A percentile compares a stretch with the other conserved stretches of the same genome.
Conservation (phyloP, 1,140 invertebrate species). For the Gonatopus flavifemur region DNA sequence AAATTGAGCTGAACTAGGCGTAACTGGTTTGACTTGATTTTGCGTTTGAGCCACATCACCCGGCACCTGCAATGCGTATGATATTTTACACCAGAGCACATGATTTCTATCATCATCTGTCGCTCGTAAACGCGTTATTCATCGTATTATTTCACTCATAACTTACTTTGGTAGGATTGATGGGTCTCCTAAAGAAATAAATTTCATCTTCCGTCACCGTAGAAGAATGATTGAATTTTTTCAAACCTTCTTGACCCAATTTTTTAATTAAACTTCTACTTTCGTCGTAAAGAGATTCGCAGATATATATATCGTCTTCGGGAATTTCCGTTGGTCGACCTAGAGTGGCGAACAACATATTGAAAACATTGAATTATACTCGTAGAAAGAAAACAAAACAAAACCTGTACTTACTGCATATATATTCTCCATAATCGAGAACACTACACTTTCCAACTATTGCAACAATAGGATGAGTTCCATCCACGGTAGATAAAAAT, state of each 20-base stretch:
- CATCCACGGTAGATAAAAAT: constrained; percentile 87
- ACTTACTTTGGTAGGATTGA: constrained; percentile 73
- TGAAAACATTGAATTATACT: too few species aligned
- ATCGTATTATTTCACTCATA: constrained; percentile 4
- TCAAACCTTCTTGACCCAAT: constrained; percentile 70
- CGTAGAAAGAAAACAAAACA: neutral
- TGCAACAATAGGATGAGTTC: constrained; percentile 85
- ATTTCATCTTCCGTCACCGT: constrained; percentile 91
- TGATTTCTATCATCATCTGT: neutral
- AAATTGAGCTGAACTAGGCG: constrained; percentile 51
- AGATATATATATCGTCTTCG: constrained; percentile 91
- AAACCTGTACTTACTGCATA: constrained; percentile 77
- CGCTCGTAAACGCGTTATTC: too few species aligned
- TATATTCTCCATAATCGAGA: constrained; percentile 88
- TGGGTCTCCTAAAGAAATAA: constrained; percentile 80
- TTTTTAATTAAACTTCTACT: constrained; percentile 78
- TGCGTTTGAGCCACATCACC: constrained; percentile 56
- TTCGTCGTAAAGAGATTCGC: constrained; percentile 92
- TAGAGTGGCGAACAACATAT: too few species aligned
- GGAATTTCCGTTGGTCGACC: constrained; percentile 91
- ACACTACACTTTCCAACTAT: constrained; percentile 91
- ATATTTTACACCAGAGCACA: neutral
- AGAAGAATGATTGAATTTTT: constrained; percentile 81
- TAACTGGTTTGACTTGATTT: constrained; percentile 52
- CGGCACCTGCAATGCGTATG: constrained; percentile 54